These are phyloP conservation scores for Eucidaris tribuloides DNA, from an alignment of 35 echinoderm and acorn worm genomes.

Conservation along the genomic window DNA sequence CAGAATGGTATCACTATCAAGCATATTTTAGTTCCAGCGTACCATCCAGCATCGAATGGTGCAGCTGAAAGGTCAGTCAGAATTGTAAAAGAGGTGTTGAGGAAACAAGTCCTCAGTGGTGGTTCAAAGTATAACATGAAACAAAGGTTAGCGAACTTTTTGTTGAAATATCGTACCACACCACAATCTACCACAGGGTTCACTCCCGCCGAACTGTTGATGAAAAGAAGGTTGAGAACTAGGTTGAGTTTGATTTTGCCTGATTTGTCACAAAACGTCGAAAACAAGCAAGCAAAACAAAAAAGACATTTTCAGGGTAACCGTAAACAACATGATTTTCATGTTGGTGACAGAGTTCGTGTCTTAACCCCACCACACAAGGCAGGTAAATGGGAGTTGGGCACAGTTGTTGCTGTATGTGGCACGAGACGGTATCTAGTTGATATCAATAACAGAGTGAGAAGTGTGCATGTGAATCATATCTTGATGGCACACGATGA, in stretches of 20 bases:
- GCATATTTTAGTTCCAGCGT: background rate
- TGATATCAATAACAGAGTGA: background rate
- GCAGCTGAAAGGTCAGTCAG: conserved; percentile 15
- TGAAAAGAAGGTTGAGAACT: conserved; percentile 18
- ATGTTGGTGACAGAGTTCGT: background rate
- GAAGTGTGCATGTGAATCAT: background rate
- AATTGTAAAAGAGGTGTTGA: conserved; percentile 46
- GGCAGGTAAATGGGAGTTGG: background rate
- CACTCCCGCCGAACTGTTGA: conserved; percentile 48
- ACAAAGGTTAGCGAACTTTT: conserved; percentile 31
- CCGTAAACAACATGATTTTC: background rate
- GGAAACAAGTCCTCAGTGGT: conserved; percentile 62
- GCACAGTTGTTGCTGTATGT: background rate
- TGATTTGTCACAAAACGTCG: background rate
- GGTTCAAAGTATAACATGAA: conserved; percentile 48
- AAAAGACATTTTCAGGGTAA: too few species aligned
- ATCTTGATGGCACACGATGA: background rate
- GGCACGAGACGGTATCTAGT: background rate
- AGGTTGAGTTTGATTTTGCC: background rate
- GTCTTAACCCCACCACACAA: background rate
- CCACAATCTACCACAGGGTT: conserved; percentile 51
- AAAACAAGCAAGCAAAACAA: background rate
- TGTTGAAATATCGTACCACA: conserved; percentile 52
- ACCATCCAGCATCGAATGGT: conserved; percentile 14
- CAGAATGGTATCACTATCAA: conserved; percentile 7